Evolutionary conservation across 2,113 vertebrate genomes (phyloP).

Genomic region (Brachyhypopomus gauderio): DNA sequence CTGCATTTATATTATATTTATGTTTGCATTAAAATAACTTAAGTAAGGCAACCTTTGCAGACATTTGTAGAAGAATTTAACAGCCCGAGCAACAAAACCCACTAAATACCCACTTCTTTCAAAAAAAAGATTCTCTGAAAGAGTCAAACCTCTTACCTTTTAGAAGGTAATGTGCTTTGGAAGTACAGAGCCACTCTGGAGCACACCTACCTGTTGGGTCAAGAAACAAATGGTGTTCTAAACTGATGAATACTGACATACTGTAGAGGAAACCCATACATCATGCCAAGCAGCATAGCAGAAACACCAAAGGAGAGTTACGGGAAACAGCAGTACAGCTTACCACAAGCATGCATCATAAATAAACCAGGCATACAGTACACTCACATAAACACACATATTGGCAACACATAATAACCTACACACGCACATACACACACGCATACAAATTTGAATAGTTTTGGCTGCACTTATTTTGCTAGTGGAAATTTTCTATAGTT

Average conservation of each 20-base stretch:
- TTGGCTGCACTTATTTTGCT: background rate
- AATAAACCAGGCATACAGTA: constrained; percentile 30
- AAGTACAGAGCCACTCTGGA: background rate
- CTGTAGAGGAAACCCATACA: constrained; percentile 42
- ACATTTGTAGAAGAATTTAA: too few species aligned
- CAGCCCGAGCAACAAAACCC: too few species aligned
- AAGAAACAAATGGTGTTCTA: background rate
- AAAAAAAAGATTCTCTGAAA: background rate
- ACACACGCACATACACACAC: constrained; percentile 10
- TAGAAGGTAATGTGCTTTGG: constrained; percentile 7
- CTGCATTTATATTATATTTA: too few species aligned
- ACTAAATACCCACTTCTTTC: background rate
- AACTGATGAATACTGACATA: constrained; percentile 34
- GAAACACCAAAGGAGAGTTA: constrained; percentile 29
- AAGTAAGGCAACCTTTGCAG: too few species aligned
- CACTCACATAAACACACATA: constrained; percentile 9
- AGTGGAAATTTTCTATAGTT: background rate
- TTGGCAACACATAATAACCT: constrained; percentile 18
- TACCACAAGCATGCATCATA: constrained; percentile 45
- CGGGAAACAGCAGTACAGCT: constrained; percentile 33
- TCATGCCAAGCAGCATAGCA: constrained; percentile 39
- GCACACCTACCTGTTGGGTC: background rate
- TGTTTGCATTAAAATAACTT: too few species aligned
- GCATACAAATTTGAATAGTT: background rate
- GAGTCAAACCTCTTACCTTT: constrained; percentile 47